Evolutionary conservation across 1,140 invertebrate genomes (phyloP).

Genomic region (Diorhabda sublineata): DNA sequence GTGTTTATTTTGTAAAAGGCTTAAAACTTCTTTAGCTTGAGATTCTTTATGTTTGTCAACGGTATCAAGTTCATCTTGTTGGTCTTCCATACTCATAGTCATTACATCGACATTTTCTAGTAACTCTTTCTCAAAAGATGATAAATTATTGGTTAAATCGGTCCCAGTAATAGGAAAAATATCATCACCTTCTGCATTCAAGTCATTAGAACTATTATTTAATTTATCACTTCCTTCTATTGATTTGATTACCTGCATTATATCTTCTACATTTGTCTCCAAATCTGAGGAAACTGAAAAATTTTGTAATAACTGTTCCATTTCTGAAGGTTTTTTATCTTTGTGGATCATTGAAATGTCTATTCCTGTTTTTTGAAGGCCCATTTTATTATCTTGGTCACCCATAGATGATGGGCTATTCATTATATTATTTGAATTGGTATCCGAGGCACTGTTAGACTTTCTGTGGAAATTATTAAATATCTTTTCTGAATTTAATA

Average conservation of each 20-base stretch:
- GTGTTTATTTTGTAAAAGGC: slow-evolving; percentile 52
- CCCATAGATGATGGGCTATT: slow-evolving; percentile 57
- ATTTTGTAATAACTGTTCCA: slow-evolving; percentile 54
- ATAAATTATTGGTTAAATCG: slow-evolving; percentile 43
- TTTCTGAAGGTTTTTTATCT: slow-evolving; percentile 46
- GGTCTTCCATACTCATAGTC: slow-evolving; percentile 55
- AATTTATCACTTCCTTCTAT: slow-evolving; percentile 54
- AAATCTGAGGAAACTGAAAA: slow-evolving; percentile 48
- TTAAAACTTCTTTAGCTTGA: slow-evolving; percentile 47
- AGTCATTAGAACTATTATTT: slow-evolving; percentile 38
- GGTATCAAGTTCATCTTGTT: slow-evolving; percentile 42
- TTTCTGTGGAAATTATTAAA: slow-evolving; percentile 20
- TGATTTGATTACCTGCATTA: slow-evolving; percentile 64
- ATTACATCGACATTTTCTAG: slow-evolving; percentile 56
- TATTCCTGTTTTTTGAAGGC: slow-evolving; percentile 48
- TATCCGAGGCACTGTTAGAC: slow-evolving; percentile 33
- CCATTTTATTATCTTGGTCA: slow-evolving; percentile 63
- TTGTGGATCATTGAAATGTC: slow-evolving; percentile 35
- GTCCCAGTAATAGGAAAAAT: slow-evolving; percentile 54
- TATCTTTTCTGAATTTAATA: slow-evolving; percentile 26
- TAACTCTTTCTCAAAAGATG: slow-evolving; percentile 56
- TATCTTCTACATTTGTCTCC: slow-evolving; percentile 57
- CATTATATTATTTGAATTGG: slow-evolving; percentile 38
- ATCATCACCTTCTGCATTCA: slow-evolving; percentile 51
- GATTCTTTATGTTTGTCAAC: slow-evolving; percentile 40